phyloP scores from a whole-genome alignment of 2,888 invertebrate genomes.

The Stegana nigrithorax region DNA sequence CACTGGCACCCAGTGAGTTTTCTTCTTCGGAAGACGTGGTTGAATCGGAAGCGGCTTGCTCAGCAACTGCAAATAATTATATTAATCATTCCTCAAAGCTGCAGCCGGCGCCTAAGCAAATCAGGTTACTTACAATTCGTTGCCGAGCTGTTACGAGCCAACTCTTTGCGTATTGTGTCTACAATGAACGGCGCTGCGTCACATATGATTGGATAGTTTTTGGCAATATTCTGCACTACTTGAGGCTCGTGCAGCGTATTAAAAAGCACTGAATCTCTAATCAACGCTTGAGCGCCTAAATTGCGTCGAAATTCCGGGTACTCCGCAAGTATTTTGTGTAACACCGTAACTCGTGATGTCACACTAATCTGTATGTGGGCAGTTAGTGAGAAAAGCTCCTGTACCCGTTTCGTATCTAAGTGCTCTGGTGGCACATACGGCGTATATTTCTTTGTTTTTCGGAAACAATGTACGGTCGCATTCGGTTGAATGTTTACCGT shows the following conservation, averaged over 20 bases:
- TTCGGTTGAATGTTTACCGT: slow-evolving; percentile 70
- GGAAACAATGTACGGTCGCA: slow-evolving; percentile 72
- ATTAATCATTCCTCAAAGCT: not conserved
- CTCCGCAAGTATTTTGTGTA: slow-evolving; percentile 75
- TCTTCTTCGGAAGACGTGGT: slow-evolving; percentile 68
- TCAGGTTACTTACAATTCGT: slow-evolving; percentile 45
- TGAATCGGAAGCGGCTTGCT: slow-evolving; percentile 65
- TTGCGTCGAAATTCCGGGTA: slow-evolving; percentile 78
- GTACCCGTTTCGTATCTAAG: slow-evolving; percentile 48
- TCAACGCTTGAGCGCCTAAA: slow-evolving; percentile 77
- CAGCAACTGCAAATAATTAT: slow-evolving; percentile 48
- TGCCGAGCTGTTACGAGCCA: slow-evolving; percentile 58
- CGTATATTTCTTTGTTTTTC: slow-evolving; percentile 55
- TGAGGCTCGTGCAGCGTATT: slow-evolving; percentile 75
- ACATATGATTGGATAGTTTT: slow-evolving; percentile 76
- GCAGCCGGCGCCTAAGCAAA: not conserved
- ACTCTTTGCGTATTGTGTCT: slow-evolving; percentile 65
- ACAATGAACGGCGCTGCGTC: slow-evolving; percentile 72
- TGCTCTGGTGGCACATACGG: slow-evolving; percentile 47
- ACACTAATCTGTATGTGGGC: slow-evolving; percentile 68
- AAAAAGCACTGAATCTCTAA: slow-evolving; percentile 79
- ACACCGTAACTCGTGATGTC: slow-evolving; percentile 70
- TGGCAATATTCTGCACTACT: slow-evolving; percentile 74
- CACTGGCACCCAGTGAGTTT: slow-evolving; percentile 57
- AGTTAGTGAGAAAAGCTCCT: slow-evolving; percentile 61